Evolutionary conservation across 2,797 vertebrate species (phyloP).

Genomic region (Eospalax fontanierii): DNA sequence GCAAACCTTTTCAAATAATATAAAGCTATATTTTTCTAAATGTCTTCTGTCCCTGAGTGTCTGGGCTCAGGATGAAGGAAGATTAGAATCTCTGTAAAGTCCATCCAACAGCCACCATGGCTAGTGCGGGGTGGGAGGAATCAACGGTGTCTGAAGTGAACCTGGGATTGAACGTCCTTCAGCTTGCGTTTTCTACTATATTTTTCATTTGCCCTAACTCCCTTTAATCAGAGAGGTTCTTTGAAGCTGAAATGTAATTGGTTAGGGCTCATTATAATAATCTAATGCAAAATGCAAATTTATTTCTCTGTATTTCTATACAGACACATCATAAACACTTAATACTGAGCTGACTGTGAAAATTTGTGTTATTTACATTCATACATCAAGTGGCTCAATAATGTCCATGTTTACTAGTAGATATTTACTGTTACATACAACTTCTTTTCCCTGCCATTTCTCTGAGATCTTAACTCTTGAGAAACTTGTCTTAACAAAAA

Average conservation of each 20-base stretch:
- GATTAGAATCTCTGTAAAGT: conserved; percentile 64
- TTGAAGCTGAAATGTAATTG: neutral
- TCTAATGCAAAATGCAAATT: neutral
- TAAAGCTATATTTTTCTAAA: conserved; percentile 37
- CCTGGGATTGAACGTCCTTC: neutral
- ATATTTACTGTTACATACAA: neutral
- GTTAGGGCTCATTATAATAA: conserved; percentile 15
- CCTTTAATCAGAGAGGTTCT: conserved; percentile 36
- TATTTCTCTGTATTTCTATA: neutral
- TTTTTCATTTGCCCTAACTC: conserved; percentile 25
- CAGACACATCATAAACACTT: neutral
- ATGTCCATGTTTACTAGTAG: neutral
- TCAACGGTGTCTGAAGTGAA: conserved; percentile 37
- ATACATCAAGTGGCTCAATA: neutral
- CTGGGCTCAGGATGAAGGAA: conserved; percentile 33
- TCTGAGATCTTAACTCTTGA: neutral
- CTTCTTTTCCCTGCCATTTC: neutral
- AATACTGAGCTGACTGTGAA: conserved; percentile 49
- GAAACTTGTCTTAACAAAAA: conserved; percentile 51
- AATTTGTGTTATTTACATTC: neutral
- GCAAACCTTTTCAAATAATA: conserved; percentile 47
- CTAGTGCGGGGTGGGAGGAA: neutral
- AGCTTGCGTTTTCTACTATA: neutral
- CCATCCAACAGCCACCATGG: neutral
- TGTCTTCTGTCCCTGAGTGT: conserved; percentile 40